A percentile compares a stretch with the other conserved stretches of the same genome.
Evolutionary conservation across 2,888 invertebrate genomes (phyloP).

Genomic region (Drosophila trichaetosa): DNA sequence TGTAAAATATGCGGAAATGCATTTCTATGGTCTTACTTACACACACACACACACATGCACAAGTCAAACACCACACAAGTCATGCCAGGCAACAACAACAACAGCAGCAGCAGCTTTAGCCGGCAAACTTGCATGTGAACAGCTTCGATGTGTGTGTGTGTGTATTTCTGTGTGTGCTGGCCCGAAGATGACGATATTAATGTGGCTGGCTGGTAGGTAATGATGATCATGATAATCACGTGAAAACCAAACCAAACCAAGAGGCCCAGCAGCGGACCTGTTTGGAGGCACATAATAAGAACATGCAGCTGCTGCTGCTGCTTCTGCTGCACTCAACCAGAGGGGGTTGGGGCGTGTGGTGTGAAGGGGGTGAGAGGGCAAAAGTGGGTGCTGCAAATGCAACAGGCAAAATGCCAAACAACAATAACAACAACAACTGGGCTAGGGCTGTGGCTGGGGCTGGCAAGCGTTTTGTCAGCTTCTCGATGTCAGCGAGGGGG

Average conservation of each 20-base stretch:
- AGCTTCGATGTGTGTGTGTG: conserved; percentile 21
- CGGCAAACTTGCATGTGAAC: conserved; percentile 75
- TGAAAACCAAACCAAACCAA: conserved; percentile 76
- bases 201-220: conserved; percentile 74
- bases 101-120: conserved; percentile 37
- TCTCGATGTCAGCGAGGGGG: not conserved
- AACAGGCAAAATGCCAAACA: conserved; percentile 57
- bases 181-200: conserved; percentile 79
- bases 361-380: conserved; percentile 21
- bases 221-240: conserved; percentile 79
- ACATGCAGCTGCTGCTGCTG: conserved; percentile 53
- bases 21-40: conserved; percentile 78
- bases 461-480: conserved; percentile 4
- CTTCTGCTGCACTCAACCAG: conserved; percentile 26
- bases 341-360: not conserved
- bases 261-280: conserved; percentile 62
- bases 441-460: conserved; percentile 43
- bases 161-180: conserved; percentile 58
- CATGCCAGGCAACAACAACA: conserved; percentile 45
- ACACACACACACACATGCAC: conserved; percentile 32
- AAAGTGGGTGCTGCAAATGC: conserved; percentile 50
- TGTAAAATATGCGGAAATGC: conserved; percentile 82
- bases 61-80: conserved; percentile 69
- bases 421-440: conserved; percentile 47
- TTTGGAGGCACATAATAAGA: conserved; percentile 74